Conservation (phyloP, 2,888 invertebrate species). For the Philopedon plagiatum region DNA sequence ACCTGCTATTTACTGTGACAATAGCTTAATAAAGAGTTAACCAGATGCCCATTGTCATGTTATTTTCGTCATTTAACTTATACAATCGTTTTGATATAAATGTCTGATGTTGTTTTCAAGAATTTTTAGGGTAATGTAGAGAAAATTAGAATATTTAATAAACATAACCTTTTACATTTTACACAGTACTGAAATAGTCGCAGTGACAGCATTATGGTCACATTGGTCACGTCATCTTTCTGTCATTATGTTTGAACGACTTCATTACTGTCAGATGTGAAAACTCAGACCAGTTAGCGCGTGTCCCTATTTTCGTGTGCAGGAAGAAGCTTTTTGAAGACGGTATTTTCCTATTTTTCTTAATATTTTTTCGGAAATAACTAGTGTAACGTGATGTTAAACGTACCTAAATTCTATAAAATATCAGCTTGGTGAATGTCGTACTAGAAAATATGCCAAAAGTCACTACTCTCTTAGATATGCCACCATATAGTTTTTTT, state of each 20-base stretch:
- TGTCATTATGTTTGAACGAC: too few species aligned
- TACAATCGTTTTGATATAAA: slow-evolving; percentile 2
- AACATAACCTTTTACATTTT: too few species aligned
- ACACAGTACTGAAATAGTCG: too few species aligned
- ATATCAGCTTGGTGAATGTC: too few species aligned
- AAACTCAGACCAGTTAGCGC: background rate
- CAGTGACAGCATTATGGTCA: too few species aligned
- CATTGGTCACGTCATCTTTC: too few species aligned
- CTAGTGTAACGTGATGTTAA: background rate
- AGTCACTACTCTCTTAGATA: too few species aligned
- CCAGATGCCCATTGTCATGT: slow-evolving; percentile 22
- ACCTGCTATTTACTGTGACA: slow-evolving; percentile 10
- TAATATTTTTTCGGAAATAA: background rate
- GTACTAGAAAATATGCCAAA: too few species aligned
- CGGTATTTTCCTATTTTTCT: background rate
- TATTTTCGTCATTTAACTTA: slow-evolving; percentile 17
- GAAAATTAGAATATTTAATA: too few species aligned
- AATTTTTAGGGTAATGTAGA: too few species aligned
- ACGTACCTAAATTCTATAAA: background rate
- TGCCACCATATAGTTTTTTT: too few species aligned
- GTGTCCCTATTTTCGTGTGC: background rate
- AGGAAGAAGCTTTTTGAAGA: background rate
- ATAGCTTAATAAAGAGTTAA: slow-evolving; percentile 25
- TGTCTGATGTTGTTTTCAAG: too few species aligned
- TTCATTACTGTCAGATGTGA: background rate